Evolutionary conservation across 2,797 vertebrate species (phyloP), one percentile per base, ranked within the genome.

Genomic region (Silurus lanzhouensis): DNA sequence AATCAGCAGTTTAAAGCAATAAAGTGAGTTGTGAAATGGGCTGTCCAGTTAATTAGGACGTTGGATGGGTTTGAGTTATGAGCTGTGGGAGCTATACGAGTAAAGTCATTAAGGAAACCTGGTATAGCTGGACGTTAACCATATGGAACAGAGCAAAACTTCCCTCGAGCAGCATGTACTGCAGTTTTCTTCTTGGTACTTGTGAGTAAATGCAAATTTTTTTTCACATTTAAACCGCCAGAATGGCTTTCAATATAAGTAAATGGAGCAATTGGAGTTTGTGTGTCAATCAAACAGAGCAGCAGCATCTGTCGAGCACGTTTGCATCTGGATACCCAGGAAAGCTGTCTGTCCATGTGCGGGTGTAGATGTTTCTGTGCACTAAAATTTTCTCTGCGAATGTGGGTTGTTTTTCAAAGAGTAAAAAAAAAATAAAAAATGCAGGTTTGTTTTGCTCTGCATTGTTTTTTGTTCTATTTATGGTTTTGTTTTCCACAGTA

Each of bases 201-300:
- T 87, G 84, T 86, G 80, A 86, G 85, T 86, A 84, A 86, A 88
- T 82, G 66, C 61, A 25, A 0, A 46, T 86, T 86, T 86, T 87
- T 78, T 3, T 84, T 78, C 87, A 89, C 80, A 82, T 89, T 92
- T 90, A 88, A 87, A 89, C 89, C 88, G 89, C 72, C 85, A 92
- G 91, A 93, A 89, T 66, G 86, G 87, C 84, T 88, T 92, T 93
- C 90, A 91, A 86, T 89, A 89, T 86, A 90, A 89, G 89, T 90
- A 92, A 91, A 92, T 90, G 91, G 91, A 90, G 89, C 83, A 81
- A 88, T 63, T 89, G 90, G 90, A 88, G 48, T 87, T 88, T 89
- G 58, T 19, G 1, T 78, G 90, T 91, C 91, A 90, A 89, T 90
- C 88, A 86, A 88, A 88, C 87, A 87, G 84, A 55, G 57, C 70